phyloP scores from a whole-genome alignment of 2,797 vertebrate species.

The Anniella stebbinsi region DNA sequence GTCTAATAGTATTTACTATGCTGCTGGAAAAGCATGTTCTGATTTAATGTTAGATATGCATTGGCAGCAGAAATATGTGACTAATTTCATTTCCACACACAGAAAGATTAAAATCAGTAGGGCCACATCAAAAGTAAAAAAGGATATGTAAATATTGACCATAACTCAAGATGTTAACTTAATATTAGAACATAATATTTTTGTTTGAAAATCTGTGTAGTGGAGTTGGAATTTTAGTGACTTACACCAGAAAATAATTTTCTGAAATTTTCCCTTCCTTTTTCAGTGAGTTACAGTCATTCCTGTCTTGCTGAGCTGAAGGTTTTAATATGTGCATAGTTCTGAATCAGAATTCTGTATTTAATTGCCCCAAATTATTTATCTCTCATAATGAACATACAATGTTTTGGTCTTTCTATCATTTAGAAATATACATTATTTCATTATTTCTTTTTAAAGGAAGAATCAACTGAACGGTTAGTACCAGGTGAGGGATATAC shows the following conservation, averaged over 20 bases:
- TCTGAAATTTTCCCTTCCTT: not conserved
- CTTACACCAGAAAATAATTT: not conserved
- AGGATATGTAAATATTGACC: not conserved
- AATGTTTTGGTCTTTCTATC: not conserved
- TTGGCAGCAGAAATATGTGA: slow-evolving; percentile 24
- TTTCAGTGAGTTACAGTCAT: not conserved
- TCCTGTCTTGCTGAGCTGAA: not conserved
- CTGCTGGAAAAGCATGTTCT: slow-evolving; percentile 49
- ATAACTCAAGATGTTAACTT: not conserved
- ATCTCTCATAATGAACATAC: not conserved
- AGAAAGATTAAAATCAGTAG: slow-evolving; percentile 28
- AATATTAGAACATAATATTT: not conserved
- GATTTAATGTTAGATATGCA: slow-evolving; percentile 52
- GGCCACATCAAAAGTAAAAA: slow-evolving; percentile 23
- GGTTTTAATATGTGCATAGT: not conserved
- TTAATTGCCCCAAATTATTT: not conserved
- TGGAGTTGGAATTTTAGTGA: not conserved
- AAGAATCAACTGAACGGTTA: slow-evolving; percentile 63
- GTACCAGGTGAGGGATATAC: slow-evolving; percentile 84
- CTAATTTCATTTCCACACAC: slow-evolving; percentile 52
- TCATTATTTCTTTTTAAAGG: slow-evolving; percentile 66
- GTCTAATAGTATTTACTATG: slow-evolving; percentile 20
- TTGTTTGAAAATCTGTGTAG: not conserved
- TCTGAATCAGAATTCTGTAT: not conserved
- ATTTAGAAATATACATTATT: slow-evolving; percentile 23